phyloP scores from a whole-genome alignment of 1,140 invertebrate genomes.

The Drosophila watanabei region DNA sequence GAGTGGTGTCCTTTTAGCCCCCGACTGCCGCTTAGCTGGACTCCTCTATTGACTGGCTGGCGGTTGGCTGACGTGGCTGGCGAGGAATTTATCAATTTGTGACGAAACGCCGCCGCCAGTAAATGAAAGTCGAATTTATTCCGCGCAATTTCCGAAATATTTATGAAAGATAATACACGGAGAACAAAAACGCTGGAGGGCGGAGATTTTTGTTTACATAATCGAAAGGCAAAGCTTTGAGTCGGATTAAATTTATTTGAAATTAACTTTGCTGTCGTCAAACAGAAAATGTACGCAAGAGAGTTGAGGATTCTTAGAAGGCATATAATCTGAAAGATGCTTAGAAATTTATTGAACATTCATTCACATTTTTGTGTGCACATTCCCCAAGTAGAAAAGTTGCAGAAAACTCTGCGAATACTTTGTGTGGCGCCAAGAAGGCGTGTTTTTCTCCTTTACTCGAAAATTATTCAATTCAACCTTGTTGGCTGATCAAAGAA shows the following conservation, averaged over 20 bases:
- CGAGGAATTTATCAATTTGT: slow-evolving; percentile 51
- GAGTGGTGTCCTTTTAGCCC: slow-evolving; percentile 16
- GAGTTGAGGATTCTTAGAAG: neutral
- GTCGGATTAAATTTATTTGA: slow-evolving; percentile 4
- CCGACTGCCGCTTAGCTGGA: neutral
- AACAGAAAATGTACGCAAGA: neutral
- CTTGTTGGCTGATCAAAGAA: slow-evolving; percentile 22
- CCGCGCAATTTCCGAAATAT: slow-evolving; percentile 35
- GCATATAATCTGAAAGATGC: neutral
- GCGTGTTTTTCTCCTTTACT: neutral
- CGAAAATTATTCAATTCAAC: slow-evolving; percentile 15
- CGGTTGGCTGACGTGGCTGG: slow-evolving; percentile 48
- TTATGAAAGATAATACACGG: slow-evolving; percentile 14
- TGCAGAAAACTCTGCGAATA: neutral
- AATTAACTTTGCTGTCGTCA: slow-evolving; percentile 9
- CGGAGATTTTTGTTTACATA: slow-evolving; percentile 10
- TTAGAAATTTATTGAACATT: slow-evolving; percentile 5
- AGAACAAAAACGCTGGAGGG: slow-evolving; percentile 10
- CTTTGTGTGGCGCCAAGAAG: neutral
- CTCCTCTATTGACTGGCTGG: slow-evolving; percentile 33
- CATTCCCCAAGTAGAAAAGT: neutral
- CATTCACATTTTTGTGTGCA: neutral
- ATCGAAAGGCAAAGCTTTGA: neutral
- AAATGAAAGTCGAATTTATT: slow-evolving; percentile 37
- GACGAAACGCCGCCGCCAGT: slow-evolving; percentile 39